Evolutionary conservation across 2,113 vertebrate species (phyloP).

Genomic region (Leptobrachium leishanense): DNA sequence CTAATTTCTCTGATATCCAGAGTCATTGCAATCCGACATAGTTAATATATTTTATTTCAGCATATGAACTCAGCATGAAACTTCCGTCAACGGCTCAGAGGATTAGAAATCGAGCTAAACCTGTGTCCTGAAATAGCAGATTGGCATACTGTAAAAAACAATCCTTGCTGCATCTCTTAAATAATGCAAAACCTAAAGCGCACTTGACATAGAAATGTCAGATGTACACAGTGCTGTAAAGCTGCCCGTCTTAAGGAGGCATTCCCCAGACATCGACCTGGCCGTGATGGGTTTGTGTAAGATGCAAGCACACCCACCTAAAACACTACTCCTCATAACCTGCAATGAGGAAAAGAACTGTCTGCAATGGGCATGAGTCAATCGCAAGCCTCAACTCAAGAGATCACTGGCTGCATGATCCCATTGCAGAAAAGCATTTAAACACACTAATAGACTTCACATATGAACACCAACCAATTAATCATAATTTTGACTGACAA

Average conservation of each 20-base stretch:
- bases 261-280: too few species aligned
- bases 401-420: too few species aligned
- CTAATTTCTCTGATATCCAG: not conserved
- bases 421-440: too few species aligned
- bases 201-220: constrained; percentile 13
- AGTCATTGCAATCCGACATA: not conserved
- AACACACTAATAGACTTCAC: too few species aligned
- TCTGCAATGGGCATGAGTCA: too few species aligned
- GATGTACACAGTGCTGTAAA: constrained; percentile 17
- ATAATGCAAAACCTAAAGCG: constrained; percentile 21
- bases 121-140: constrained; percentile 19
- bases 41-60: not conserved
- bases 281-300: too few species aligned
- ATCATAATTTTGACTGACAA: too few species aligned
- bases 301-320: too few species aligned
- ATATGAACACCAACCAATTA: too few species aligned
- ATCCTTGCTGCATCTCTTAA: constrained; percentile 18
- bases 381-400: too few species aligned
- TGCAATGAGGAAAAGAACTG: too few species aligned
- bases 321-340: too few species aligned
- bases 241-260: not conserved
- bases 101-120: not conserved
- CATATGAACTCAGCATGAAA: not conserved
- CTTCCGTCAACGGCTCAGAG: not conserved
- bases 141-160: constrained; percentile 19